Conservation (phyloP, 2,888 invertebrate genomes). For the Amphiduros pacificus region DNA sequence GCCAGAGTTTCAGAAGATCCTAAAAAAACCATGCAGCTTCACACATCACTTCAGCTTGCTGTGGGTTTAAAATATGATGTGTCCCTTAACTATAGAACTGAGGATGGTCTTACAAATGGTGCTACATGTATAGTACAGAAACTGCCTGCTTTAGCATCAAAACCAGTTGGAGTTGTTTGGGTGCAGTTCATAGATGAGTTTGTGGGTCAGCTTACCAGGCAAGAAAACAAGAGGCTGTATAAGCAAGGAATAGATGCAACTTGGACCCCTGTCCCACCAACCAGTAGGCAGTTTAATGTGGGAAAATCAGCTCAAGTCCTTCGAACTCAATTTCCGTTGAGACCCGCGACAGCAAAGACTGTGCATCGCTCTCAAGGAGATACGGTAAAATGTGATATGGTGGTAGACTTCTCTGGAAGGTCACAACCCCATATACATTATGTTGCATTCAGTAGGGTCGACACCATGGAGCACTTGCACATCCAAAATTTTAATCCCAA, state of each 20-base stretch:
- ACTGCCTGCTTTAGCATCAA: not conserved
- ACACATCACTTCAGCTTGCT: not conserved
- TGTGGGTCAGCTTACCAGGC: not conserved
- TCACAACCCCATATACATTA: slow-evolving; percentile 4
- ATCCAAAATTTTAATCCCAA: not conserved
- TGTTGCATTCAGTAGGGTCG: not conserved
- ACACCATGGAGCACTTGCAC: not conserved
- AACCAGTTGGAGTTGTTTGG: not conserved
- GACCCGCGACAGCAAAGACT: slow-evolving; percentile 5
- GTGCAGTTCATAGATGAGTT: not conserved
- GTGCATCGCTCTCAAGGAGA: slow-evolving; percentile 6
- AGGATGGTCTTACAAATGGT: not conserved
- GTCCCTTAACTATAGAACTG: not conserved
- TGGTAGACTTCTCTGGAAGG: no score
- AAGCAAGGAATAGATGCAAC: not conserved
- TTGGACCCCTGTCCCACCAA: not conserved
- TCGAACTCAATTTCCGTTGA: not conserved
- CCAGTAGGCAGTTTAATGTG: not conserved
- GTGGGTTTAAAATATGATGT: not conserved
- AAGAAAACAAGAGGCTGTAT: not conserved
- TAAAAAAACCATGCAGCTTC: no score
- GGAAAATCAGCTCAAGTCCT: not conserved
- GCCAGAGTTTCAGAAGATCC: no score
- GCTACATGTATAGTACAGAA: not conserved
- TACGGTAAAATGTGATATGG: no score